A percentile compares a stretch with the other conserved stretches of the same genome.
Conservation (phyloP, 2,888 invertebrate species). For the Heliconius ethilla region DNA sequence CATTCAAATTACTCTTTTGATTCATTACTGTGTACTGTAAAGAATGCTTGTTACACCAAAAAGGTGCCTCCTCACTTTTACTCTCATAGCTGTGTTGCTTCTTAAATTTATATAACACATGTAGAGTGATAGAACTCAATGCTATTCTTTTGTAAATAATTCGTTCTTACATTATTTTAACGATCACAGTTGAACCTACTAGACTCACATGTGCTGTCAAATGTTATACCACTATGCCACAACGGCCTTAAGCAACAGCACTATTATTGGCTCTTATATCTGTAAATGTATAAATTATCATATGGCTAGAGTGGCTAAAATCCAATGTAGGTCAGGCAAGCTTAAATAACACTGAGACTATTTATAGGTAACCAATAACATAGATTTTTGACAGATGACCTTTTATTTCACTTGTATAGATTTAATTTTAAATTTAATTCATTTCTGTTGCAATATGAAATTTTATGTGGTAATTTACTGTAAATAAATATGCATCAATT, state of each 20-base stretch:
- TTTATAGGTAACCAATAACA: conserved; percentile 23
- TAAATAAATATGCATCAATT: background rate
- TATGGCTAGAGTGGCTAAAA: background rate
- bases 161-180: no score
- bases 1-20: background rate
- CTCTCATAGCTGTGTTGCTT: no score
- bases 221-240: no score
- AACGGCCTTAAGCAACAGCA: no score
- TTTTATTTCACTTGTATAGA: conserved; percentile 1
- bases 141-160: no score
- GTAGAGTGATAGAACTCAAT: no score
- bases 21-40: background rate
- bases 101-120: no score
- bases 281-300: no score
- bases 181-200: no score
- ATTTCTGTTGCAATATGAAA: background rate
- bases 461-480: no score
- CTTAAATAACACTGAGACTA: conserved; percentile 15
- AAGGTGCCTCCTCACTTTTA: no score
- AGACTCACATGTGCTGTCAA: no score
- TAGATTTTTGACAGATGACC: conserved; percentile 21
- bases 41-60: background rate
- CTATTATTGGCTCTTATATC: background rate
- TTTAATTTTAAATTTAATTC: background rate
- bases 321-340: conserved; percentile 28